These are phyloP conservation scores for Tridacna gigas DNA, from an alignment of 2,888 invertebrate species.

Conservation along the genomic window DNA sequence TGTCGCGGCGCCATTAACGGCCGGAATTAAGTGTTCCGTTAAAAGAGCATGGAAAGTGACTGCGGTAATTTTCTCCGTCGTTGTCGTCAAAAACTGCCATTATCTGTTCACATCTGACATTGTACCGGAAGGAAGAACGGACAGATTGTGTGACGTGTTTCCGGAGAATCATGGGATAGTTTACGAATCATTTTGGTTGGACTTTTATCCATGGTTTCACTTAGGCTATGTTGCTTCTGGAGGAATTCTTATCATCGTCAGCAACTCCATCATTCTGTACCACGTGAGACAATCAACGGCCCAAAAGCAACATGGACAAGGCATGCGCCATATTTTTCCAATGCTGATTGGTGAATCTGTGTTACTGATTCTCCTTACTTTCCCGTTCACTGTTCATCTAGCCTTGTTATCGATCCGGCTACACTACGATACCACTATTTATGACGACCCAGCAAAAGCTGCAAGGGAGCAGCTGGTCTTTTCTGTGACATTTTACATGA, in stretches of 20 bases:
- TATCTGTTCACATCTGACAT: slow-evolving; percentile 69
- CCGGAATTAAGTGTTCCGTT: slow-evolving; percentile 61
- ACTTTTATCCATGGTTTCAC: slow-evolving; percentile 75
- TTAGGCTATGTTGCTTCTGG: slow-evolving; percentile 64
- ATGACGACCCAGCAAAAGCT: slow-evolving; percentile 58
- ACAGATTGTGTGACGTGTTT: slow-evolving; percentile 73
- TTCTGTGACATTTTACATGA: slow-evolving; percentile 74
- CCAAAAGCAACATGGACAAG: slow-evolving; percentile 37
- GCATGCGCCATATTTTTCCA: slow-evolving; percentile 66
- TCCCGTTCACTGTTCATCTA: slow-evolving; percentile 72
- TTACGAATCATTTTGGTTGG: slow-evolving; percentile 66
- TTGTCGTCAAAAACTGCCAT: slow-evolving; percentile 71
- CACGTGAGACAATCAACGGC: slow-evolving; percentile 65
- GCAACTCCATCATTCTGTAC: slow-evolving; percentile 71
- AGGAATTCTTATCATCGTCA: slow-evolving; percentile 67
- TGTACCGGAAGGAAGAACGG: slow-evolving; percentile 63
- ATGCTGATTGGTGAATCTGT: slow-evolving; percentile 76
- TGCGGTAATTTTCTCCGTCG: slow-evolving; percentile 53
- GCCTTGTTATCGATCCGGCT: slow-evolving; percentile 58
- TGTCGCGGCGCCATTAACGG: slow-evolving; percentile 71
- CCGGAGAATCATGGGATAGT: slow-evolving; percentile 42
- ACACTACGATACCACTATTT: slow-evolving; percentile 60
- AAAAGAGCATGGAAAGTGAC: slow-evolving; percentile 70
- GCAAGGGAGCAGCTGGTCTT: slow-evolving; percentile 67
- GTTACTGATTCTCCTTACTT: slow-evolving; percentile 70